Evolutionary conservation across 2,888 invertebrate species (phyloP).

Genomic region (Lasius platythorax): DNA sequence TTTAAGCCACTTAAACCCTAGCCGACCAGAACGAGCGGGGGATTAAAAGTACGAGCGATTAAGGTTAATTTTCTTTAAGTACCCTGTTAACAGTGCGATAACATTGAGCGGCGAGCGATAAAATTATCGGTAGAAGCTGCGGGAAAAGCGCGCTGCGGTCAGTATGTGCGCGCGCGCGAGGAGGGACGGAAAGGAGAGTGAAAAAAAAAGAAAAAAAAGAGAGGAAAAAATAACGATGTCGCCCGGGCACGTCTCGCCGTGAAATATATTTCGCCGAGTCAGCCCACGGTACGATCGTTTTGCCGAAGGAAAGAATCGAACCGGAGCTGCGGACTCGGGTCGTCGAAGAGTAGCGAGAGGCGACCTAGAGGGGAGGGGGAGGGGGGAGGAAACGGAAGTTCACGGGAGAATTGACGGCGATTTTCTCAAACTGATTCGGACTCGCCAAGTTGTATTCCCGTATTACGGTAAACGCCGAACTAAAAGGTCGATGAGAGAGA

Average conservation of each 20-base stretch:
- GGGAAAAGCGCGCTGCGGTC: constrained; percentile 61
- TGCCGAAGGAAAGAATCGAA: constrained; percentile 70
- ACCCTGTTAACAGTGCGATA: constrained; percentile 77
- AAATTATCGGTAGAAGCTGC: constrained; percentile 63
- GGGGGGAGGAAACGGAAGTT: constrained; percentile 15
- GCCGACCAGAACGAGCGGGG: constrained; percentile 65
- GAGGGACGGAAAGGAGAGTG: not conserved
- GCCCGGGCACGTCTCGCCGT: constrained; percentile 73
- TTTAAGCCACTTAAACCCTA: constrained; percentile 70
- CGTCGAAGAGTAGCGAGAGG: not conserved
- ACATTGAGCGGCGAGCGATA: constrained; percentile 66
- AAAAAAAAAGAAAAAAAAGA: constrained; percentile 12
- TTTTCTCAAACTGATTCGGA: constrained; percentile 43
- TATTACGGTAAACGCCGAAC: not conserved
- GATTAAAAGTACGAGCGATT: constrained; percentile 74
- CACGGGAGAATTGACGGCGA: constrained; percentile 57
- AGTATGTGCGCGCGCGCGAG: constrained; percentile 26
- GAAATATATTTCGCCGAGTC: constrained; percentile 80
- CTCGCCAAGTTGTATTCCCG: constrained; percentile 17
- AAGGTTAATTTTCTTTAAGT: constrained; percentile 75
- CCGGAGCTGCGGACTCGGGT: constrained; percentile 45
- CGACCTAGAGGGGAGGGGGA: constrained; percentile 10
- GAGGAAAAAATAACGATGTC: constrained; percentile 72
- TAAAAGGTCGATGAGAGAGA: not conserved
- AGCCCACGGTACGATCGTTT: constrained; percentile 74